phyloP scores from a whole-genome alignment of 2,888 invertebrate genomes.

The Sycophila texana region DNA sequence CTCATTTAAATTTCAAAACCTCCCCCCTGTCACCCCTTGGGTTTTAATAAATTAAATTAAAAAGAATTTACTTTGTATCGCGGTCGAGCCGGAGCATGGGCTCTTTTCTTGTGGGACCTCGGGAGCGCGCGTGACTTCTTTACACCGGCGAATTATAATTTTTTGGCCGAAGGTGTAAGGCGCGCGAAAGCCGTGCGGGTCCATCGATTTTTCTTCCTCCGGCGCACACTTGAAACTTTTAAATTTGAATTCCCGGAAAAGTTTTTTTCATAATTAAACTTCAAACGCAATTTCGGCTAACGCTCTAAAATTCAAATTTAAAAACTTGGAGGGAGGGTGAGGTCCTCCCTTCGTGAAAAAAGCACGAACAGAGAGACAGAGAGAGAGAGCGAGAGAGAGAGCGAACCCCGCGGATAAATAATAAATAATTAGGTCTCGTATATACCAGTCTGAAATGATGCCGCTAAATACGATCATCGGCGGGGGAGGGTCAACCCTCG shows the following conservation, averaged over 20 bases:
- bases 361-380: no score
- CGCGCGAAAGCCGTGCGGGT: not conserved
- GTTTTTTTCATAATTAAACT: constrained; percentile 38
- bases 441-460: constrained; percentile 38
- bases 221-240: constrained; percentile 8
- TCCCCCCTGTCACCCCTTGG: not conserved
- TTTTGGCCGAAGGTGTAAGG: constrained; percentile 18
- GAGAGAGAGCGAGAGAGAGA: no score
- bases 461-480: constrained; percentile 36
- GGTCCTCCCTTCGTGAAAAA: not conserved
- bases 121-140: not conserved
- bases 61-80: constrained; percentile 24
- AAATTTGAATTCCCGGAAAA: constrained; percentile 44
- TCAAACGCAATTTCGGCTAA: constrained; percentile 31
- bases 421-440: constrained; percentile 42
- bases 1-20: constrained; percentile 17
- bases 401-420: constrained; percentile 23
- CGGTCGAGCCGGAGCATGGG: no score
- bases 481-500: constrained; percentile 32
- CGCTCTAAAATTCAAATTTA: constrained; percentile 50
- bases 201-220: constrained; percentile 33
- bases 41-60: constrained; percentile 37
- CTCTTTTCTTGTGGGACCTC: not conserved
- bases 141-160: not conserved
- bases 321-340: constrained; percentile 11